Evolutionary conservation across 2,113 vertebrate species (phyloP).

Genomic region (Carlito syrichta): DNA sequence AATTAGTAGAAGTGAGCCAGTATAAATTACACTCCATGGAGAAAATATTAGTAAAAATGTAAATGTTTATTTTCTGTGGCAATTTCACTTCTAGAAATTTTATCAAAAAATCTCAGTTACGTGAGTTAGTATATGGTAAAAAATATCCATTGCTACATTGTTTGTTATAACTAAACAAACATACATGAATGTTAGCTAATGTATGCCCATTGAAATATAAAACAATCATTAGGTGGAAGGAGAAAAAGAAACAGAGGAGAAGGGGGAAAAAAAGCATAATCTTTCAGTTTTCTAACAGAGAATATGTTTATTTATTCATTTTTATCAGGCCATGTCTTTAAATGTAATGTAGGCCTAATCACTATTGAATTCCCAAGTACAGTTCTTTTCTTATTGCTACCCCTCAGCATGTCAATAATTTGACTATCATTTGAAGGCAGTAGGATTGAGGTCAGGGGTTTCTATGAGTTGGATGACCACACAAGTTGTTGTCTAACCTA

Average conservation of each 20-base stretch:
- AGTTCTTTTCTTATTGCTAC: background rate
- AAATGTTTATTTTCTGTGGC: background rate
- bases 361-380: background rate
- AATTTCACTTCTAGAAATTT: slow-evolving; percentile 5
- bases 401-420: background rate
- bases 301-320: background rate
- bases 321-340: background rate
- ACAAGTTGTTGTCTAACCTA: background rate
- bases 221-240: background rate
- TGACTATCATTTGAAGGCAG: background rate
- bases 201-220: background rate
- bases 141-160: background rate
- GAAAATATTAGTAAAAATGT: background rate
- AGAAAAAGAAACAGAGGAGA: background rate
- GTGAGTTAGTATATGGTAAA: background rate
- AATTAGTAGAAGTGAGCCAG: background rate
- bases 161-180: background rate
- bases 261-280: background rate
- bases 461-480: background rate
- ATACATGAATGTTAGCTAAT: no score
- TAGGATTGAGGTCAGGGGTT: background rate
- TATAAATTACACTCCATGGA: background rate
- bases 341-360: accelerated
- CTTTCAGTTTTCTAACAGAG: background rate
- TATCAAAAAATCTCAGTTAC: background rate